Conservation (phyloP, 2,113 vertebrate species). For the Coptodon bakossiorum region DNA sequence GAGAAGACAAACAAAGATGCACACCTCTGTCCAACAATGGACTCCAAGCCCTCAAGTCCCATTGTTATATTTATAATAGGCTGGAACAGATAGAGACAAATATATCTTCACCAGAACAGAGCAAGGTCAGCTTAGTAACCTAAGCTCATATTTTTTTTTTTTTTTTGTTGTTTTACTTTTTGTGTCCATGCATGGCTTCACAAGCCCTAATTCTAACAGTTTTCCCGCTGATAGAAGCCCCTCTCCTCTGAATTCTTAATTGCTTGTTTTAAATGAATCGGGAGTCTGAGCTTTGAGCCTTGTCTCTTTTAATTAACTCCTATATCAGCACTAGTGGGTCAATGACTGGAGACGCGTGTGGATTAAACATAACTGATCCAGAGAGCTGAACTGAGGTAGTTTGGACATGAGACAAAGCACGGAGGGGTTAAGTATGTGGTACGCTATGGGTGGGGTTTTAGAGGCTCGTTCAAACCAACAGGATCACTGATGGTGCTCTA, state of each 20-base stretch:
- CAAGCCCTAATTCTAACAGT: background rate
- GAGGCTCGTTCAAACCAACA: background rate
- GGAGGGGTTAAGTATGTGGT: background rate
- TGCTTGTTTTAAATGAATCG: constrained; percentile 18
- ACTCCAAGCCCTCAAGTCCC: background rate
- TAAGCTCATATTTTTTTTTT: background rate
- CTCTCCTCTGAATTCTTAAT: background rate
- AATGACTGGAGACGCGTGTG: constrained; percentile 4
- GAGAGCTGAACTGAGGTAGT: background rate
- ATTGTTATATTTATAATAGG: constrained; percentile 7
- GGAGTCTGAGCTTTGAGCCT: background rate
- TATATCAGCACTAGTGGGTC: constrained; percentile 28
- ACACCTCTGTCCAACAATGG: constrained; percentile 10
- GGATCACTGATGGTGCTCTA: background rate
- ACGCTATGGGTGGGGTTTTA: background rate
- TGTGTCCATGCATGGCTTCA: background rate
- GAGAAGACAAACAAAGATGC: constrained; percentile 28
- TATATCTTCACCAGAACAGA: background rate
- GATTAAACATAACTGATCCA: background rate
- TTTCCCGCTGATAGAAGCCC: background rate
- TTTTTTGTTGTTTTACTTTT: background rate
- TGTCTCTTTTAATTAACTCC: constrained; percentile 46
- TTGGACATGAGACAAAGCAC: background rate
- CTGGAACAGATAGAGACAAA: background rate
- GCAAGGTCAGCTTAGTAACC: background rate